Conservation (phyloP, 2,797 vertebrate species). For the Gorsachius magnificus region DNA sequence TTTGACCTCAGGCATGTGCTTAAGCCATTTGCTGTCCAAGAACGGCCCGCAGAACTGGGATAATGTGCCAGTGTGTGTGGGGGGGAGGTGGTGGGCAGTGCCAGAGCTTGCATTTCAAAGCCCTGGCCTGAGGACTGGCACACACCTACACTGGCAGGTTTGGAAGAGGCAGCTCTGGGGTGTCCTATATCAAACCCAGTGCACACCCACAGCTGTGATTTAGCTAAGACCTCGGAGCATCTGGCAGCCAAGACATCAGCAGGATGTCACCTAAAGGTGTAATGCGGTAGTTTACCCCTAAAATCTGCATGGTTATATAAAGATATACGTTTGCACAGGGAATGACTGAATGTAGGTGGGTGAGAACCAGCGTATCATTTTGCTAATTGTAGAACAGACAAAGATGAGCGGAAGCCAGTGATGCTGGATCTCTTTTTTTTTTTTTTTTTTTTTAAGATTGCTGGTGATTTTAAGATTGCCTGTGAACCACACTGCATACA, state of each 20-base stretch:
- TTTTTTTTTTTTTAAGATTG: neutral
- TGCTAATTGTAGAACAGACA: neutral
- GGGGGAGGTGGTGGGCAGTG: neutral
- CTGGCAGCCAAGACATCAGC: neutral
- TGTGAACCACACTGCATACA: neutral
- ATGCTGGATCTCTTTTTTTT: neutral
- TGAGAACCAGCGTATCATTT: neutral
- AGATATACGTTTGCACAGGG: neutral
- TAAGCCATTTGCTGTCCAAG: neutral
- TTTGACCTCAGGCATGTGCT: neutral
- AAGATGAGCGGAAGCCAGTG: neutral
- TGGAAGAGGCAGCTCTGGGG: neutral
- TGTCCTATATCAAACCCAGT: neutral
- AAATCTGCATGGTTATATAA: neutral
- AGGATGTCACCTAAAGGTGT: neutral
- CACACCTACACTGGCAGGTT: neutral
- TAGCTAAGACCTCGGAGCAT: neutral
- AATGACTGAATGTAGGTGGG: neutral
- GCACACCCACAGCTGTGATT: neutral
- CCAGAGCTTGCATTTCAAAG: neutral
- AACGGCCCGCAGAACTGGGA: neutral
- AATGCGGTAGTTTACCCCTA: neutral
- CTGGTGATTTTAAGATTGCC: neutral
- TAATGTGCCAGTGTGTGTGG: fast-evolving
- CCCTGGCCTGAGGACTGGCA: neutral